Evolutionary conservation across 2,888 invertebrate genomes (phyloP).

Genomic region (Nomada flava): DNA sequence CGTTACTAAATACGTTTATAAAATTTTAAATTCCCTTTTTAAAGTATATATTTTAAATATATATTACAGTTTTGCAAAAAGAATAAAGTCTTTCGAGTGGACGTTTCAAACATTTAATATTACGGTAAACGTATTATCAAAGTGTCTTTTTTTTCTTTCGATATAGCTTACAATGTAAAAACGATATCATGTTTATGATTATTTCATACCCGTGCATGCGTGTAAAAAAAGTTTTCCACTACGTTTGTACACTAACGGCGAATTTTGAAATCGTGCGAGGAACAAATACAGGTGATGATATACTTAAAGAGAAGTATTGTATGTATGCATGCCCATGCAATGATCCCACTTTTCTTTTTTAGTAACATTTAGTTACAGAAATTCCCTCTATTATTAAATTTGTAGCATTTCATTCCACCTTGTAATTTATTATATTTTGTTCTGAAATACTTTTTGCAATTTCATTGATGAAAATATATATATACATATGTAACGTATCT

Average conservation of each 20-base stretch:
- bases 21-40: neutral
- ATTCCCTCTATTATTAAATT: conserved; percentile 39
- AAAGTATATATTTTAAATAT: neutral
- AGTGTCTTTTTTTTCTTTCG: conserved; percentile 9
- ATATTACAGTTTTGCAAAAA: conserved; percentile 13
- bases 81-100: conserved; percentile 5
- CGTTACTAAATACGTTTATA: conserved; percentile 21
- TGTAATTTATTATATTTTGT: conserved; percentile 50
- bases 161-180: conserved; percentile 30
- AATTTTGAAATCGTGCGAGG: conserved; percentile 18
- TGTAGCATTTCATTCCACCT: conserved; percentile 47
- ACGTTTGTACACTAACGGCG: conserved; percentile 23
- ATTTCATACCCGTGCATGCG: conserved; percentile 33
- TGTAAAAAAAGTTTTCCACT: conserved; percentile 37
- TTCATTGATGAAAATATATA: conserved; percentile 39
- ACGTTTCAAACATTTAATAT: conserved; percentile 9
- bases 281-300: conserved; percentile 37
- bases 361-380: conserved; percentile 50
- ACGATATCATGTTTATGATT: conserved; percentile 19
- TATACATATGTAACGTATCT: conserved; percentile 38
- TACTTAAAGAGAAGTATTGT: conserved; percentile 53
- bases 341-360: conserved; percentile 37
- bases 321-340: conserved; percentile 61
- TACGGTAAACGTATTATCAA: conserved; percentile 6
- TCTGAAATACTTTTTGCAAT: conserved; percentile 53